phyloP scores from a whole-genome alignment of 2,797 vertebrate species.

The Cuniculus paca region DNA sequence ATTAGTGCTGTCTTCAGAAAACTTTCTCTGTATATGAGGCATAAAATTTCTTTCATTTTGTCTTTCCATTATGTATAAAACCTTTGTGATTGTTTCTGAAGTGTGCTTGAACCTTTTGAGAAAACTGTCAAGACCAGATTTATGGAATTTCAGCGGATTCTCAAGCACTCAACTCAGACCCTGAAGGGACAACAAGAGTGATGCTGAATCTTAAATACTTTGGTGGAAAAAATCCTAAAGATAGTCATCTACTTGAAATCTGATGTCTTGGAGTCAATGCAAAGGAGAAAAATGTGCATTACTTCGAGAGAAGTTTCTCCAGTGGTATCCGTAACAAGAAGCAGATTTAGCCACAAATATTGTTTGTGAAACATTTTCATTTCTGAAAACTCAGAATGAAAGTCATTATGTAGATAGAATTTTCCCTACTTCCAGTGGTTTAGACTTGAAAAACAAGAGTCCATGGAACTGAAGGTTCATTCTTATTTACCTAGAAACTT shows the following conservation, averaged over 20 bases:
- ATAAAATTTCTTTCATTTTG: neutral
- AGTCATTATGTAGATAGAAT: neutral
- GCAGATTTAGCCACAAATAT: neutral
- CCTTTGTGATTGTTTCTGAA: neutral
- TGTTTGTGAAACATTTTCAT: neutral
- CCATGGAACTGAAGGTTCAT: neutral
- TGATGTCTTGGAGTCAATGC: neutral
- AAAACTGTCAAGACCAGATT: neutral
- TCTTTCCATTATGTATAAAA: neutral
- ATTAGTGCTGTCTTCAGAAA: neutral
- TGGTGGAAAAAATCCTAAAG: neutral
- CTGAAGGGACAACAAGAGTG: neutral
- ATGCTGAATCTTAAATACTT: neutral
- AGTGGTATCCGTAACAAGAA: neutral
- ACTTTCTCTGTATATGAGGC: neutral
- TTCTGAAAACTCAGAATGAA: neutral
- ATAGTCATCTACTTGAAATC: neutral
- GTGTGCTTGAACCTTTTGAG: neutral
- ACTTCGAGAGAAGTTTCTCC: neutral
- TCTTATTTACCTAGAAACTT: neutral
- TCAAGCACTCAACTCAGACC: neutral
- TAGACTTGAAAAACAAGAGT: neutral
- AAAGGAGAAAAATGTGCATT: neutral
- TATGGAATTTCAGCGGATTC: neutral
- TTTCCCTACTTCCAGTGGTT: neutral